Base-by-base conservation (phyloP, 1,140 invertebrate genomes). In the Venustaconcha ellipsiformis region DNA sequence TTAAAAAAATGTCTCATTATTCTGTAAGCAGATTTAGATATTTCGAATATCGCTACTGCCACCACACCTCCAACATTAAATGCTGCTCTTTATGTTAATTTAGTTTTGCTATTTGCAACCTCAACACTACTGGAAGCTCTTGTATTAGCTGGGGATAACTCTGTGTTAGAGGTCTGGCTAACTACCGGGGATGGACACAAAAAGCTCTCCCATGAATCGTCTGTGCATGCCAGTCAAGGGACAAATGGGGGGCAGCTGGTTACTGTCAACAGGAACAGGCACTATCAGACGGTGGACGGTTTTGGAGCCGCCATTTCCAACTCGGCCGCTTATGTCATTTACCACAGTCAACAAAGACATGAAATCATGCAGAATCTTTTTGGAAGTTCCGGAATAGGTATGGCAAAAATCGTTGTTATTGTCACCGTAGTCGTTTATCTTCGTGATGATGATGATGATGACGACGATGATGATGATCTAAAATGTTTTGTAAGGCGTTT, bases 241-340 rank as follows among this genome's bases (percentile, higher is more conserved):
- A 57, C 63, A 58, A 62, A 67, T 57, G 57, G 63, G 14, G 65
- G 79, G 79, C 18, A 20, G 48, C 26, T 64, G 15, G 73, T 79
- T n/a, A 30, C 11, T 0, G 67, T 83, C 12, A 70, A 83, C 57
- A 70, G 67, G 23, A 75, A 57, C 17, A 78, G 69, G 37, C 70
- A 69, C 14, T 73, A 73, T 20, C 81, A 83, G 59, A 70, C 66
- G 12, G 79, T 83, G 37, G 74, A 78, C 20, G 81, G 81, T 14
- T 83, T 83, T 71, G 81, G 81, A 23, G 81, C 79, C 1, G 74
- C 81, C 0, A 17, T 83, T 23, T 79, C 81, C 18, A 80, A 79
- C 57, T 78, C 81, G 11, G 76, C 81, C 20, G 81, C 81, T 30
- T 83, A 78, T 58, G 79, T 78, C 37, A 77, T 83, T 8, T 80